These are phyloP conservation scores for Ia io DNA, from an alignment of 2,113 vertebrate species.

Conservation along the genomic window DNA sequence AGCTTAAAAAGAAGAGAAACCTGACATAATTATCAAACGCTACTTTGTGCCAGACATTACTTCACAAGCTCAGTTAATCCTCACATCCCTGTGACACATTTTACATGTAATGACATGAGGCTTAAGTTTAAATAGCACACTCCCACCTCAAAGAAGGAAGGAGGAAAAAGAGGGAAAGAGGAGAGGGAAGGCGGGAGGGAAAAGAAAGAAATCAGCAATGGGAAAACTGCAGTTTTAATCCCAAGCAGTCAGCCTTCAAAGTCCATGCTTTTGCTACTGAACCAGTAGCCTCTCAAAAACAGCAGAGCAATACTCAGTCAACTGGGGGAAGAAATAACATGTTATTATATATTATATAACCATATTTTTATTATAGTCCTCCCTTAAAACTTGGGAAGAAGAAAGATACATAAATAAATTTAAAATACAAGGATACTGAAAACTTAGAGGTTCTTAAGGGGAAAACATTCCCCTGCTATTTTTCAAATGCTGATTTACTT, in stretches of 20 bases:
- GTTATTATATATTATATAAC: not conserved
- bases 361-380: not conserved
- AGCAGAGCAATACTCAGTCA: not conserved
- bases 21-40: not conserved
- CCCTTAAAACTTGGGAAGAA: not conserved
- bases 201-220: not conserved
- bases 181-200: not conserved
- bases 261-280: not conserved
- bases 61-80: not conserved
- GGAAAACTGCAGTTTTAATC: not conserved
- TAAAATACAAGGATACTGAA: not conserved
- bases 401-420: not conserved
- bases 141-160: not conserved
- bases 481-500: slow-evolving; percentile 24
- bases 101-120: not conserved
- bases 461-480: not conserved
- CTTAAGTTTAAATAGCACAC: not conserved
- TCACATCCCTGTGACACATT: not conserved
- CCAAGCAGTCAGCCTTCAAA: not conserved
- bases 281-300: not conserved
- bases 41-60: not conserved
- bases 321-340: not conserved
- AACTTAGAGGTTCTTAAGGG: not conserved
- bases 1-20: not conserved
- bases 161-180: not conserved